These are phyloP conservation scores for Choristoneura rosaceana DNA, from an alignment of 2,888 invertebrate genomes.

Conservation along the genomic window DNA sequence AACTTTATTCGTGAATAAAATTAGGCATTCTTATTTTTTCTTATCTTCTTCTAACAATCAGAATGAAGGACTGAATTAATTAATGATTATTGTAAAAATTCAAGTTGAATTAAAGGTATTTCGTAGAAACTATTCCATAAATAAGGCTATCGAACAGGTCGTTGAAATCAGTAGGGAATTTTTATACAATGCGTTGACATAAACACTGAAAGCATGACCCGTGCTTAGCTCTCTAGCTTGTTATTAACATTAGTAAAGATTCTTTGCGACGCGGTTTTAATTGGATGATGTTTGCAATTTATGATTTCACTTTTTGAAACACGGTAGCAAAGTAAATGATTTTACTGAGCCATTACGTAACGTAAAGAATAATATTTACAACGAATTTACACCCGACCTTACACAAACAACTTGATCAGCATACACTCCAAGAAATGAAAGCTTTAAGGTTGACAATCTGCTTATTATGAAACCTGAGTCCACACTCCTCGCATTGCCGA, in stretches of 20 bases:
- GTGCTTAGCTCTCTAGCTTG: too few relatives aligned
- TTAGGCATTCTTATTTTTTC: too few relatives aligned
- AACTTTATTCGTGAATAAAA: too few relatives aligned
- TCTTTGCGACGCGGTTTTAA: not conserved
- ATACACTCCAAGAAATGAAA: conserved; percentile 48
- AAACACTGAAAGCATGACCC: too few relatives aligned
- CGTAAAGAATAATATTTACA: conserved; percentile 33
- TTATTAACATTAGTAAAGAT: not conserved
- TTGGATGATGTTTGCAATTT: not conserved
- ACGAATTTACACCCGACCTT: conserved; percentile 25
- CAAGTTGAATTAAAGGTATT: not conserved
- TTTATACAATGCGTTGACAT: not conserved
- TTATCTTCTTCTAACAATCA: too few relatives aligned
- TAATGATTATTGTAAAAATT: too few relatives aligned
- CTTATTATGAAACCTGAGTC: conserved; percentile 29
- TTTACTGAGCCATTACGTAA: conserved; percentile 33
- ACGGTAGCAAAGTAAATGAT: conserved; percentile 25
- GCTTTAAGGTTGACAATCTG: conserved; percentile 39
- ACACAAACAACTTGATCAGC: conserved; percentile 52
- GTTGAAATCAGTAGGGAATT: not conserved
- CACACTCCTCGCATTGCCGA: conserved; percentile 7
- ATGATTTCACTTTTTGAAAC: not conserved
- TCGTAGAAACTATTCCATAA: not conserved
- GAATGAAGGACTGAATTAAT: too few relatives aligned
- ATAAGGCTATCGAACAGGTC: not conserved